phyloP scores from a whole-genome alignment of 2,797 vertebrate genomes.

The Aphelocoma californica region DNA sequence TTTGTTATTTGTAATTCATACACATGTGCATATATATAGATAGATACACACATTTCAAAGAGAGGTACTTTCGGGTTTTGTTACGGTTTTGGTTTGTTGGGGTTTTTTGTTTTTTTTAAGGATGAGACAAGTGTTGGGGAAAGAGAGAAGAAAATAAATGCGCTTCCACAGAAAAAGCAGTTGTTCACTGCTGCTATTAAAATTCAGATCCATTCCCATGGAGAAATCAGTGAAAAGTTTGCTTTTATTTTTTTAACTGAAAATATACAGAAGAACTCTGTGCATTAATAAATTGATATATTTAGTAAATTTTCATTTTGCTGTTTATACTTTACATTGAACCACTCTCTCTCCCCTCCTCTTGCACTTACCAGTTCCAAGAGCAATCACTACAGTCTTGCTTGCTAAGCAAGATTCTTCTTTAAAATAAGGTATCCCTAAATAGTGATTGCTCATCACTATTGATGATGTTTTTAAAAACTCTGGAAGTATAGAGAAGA shows the following conservation, averaged over 20 bases:
- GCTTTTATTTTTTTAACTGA: background rate
- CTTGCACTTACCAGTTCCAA: background rate
- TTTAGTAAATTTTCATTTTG: background rate
- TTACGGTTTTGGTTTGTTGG: background rate
- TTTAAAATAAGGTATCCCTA: background rate
- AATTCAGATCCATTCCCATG: background rate
- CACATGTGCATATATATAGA: fast-evolving
- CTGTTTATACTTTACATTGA: background rate
- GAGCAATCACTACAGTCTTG: background rate
- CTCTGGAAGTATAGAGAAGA: background rate
- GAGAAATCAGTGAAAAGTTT: background rate
- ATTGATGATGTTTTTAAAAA: background rate
- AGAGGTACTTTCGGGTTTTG: background rate
- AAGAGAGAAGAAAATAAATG: background rate
- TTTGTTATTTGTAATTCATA: background rate
- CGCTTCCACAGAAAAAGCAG: background rate
- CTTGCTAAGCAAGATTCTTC: background rate
- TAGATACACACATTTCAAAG: background rate
- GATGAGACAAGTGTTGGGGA: background rate
- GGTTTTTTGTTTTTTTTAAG: background rate
- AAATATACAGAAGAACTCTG: background rate
- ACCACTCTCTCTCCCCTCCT: background rate
- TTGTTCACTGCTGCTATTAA: background rate
- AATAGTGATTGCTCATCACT: background rate
- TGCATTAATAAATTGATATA: background rate